Evolutionary conservation across 1,140 invertebrate genomes (phyloP).

Genomic region (Solenopsis invicta): DNA sequence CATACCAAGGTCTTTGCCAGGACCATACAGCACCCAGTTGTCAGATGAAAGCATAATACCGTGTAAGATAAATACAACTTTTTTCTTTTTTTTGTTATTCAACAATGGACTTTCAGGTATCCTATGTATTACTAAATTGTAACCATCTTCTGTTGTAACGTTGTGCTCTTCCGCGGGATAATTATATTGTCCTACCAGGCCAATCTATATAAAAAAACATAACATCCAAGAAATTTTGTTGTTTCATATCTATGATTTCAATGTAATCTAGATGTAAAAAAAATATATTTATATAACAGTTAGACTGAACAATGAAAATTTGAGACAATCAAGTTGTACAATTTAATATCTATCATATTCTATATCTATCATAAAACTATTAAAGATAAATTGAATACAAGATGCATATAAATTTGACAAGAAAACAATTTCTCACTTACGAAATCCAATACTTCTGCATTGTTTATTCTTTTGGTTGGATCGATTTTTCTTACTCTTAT

Average conservation of each 20-base stretch:
- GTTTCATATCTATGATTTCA: neutral
- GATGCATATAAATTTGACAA: neutral
- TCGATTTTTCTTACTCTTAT: conserved; percentile 10
- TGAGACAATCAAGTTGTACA: neutral
- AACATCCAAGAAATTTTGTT: neutral
- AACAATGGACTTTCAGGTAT: too few relatives aligned
- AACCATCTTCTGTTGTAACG: too few relatives aligned
- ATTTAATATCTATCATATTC: neutral
- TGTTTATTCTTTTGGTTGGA: neutral
- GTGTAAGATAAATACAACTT: conserved; percentile 86
- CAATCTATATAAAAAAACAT: neutral
- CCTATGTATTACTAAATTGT: too few relatives aligned
- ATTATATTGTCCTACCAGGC: too few relatives aligned
- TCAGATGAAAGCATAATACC: conserved; percentile 86
- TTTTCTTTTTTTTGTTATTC: conserved; percentile 13
- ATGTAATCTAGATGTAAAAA: neutral
- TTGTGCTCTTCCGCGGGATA: too few relatives aligned
- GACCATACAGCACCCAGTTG: conserved; percentile 85
- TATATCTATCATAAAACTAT: neutral
- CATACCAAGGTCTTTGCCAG: conserved; percentile 81
- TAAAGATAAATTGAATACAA: neutral
- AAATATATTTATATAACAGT: neutral
- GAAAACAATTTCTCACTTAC: conserved; percentile 12
- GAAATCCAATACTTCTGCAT: conserved; percentile 15
- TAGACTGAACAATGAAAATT: neutral